Conservation (phyloP, 2,888 invertebrate species). For the Leistus spinibarbis region DNA sequence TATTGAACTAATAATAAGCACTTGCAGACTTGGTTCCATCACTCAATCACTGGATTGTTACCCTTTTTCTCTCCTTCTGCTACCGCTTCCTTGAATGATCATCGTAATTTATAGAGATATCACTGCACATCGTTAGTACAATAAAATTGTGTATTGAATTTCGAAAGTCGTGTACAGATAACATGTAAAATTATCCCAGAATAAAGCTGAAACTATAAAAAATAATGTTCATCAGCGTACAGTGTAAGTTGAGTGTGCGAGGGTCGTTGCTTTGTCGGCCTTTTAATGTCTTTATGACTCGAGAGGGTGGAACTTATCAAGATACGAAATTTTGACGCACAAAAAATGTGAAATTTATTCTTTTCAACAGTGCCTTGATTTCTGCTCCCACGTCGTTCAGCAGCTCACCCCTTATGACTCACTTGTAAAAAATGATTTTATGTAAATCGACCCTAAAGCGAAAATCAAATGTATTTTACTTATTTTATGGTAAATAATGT, state of each 20-base stretch:
- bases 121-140: too few species aligned
- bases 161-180: too few species aligned
- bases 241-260: neutral
- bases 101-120: neutral
- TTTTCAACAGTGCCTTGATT: constrained; percentile 12
- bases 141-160: neutral
- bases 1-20: neutral
- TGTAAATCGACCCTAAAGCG: neutral
- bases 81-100: neutral
- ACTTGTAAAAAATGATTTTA: neutral
- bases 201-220: neutral
- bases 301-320: constrained; percentile 19
- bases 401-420: neutral
- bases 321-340: constrained; percentile 29
- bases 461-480: neutral
- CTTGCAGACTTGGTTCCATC: neutral
- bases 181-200: too few species aligned
- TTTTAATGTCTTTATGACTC: constrained; percentile 34
- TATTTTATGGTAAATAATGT: neutral
- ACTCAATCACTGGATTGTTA: neutral
- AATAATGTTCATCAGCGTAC: neutral
- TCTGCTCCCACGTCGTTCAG: constrained; percentile 24
- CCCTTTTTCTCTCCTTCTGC: neutral
- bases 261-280: constrained; percentile 27
- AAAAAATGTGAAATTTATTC: constrained; percentile 36